phyloP scores from a whole-genome alignment of 2,113 vertebrate genomes.

The Macrotis lagotis region DNA sequence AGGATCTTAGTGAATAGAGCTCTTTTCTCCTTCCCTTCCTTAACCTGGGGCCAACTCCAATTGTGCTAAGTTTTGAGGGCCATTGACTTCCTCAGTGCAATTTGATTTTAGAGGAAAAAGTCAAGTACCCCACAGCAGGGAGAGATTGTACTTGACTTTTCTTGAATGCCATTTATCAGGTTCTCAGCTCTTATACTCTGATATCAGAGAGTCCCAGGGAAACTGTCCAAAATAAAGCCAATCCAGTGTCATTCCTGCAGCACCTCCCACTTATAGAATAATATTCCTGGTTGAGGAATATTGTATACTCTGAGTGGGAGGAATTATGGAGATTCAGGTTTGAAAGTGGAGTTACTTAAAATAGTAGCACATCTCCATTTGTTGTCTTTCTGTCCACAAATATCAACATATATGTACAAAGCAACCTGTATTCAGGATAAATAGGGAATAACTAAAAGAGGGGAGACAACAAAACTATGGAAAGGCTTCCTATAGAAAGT shows the following conservation, averaged over 20 bases:
- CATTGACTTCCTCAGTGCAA: constrained; percentile 48
- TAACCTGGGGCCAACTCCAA: neutral
- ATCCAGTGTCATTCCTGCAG: neutral
- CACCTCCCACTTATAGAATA: neutral
- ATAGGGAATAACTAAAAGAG: neutral
- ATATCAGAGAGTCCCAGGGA: neutral
- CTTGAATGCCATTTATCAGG: constrained; percentile 11
- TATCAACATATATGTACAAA: neutral
- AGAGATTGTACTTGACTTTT: constrained; percentile 64
- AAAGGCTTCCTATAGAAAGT: neutral
- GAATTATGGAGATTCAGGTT: neutral
- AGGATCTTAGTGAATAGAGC: neutral
- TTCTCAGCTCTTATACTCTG: neutral
- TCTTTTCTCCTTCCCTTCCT: neutral
- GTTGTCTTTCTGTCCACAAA: neutral
- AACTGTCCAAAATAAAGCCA: neutral
- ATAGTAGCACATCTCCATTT: neutral
- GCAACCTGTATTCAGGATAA: neutral
- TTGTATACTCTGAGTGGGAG: neutral
- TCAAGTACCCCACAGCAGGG: constrained; percentile 58
- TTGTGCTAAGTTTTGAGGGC: constrained; percentile 45
- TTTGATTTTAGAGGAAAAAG: constrained; percentile 68
- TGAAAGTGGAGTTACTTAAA: neutral
- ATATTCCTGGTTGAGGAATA: neutral
- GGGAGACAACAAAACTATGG: neutral